Percentiles rank a stretch among this genome's conserved stretches.
These are phyloP conservation scores for Hermaeophaga mercurialis DNA, from an alignment of 2,888 invertebrate species.

Conservation along the genomic window DNA sequence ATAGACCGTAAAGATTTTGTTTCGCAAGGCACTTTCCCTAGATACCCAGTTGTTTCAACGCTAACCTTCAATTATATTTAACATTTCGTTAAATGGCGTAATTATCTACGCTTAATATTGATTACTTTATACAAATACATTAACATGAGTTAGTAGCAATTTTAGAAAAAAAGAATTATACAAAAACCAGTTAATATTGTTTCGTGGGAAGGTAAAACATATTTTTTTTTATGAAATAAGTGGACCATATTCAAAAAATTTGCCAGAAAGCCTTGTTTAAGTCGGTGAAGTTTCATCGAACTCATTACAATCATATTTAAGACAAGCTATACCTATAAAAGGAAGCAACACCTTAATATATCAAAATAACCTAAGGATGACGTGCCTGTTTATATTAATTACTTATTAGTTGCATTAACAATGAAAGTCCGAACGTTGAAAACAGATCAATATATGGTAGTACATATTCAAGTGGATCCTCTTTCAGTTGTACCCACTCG, in stretches of 20 bases:
- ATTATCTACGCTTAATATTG: too few species aligned
- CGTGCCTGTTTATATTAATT: slow-evolving; percentile 6
- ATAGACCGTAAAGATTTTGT: slow-evolving; percentile 20
- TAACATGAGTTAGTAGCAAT: too few species aligned
- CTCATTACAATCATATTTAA: too few species aligned
- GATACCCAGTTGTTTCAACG: slow-evolving; percentile 13
- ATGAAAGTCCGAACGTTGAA: slow-evolving; percentile 3
- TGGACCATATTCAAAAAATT: too few species aligned
- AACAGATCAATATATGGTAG: slow-evolving; percentile 2
- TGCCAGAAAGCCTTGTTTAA: too few species aligned
- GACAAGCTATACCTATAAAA: not conserved
- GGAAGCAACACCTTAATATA: not conserved
- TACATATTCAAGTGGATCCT: slow-evolving; percentile 4
- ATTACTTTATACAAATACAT: too few species aligned
- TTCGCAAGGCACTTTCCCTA: slow-evolving; percentile 28
- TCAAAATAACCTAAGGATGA: slow-evolving; percentile 2
- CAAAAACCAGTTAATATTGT: too few species aligned
- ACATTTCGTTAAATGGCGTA: slow-evolving; percentile 17
- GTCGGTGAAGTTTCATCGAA: too few species aligned
- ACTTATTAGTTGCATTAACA: slow-evolving; percentile 9
- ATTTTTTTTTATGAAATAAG: too few species aligned
- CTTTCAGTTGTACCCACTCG: slow-evolving; percentile 11
- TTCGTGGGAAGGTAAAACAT: too few species aligned
- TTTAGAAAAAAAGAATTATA: too few species aligned
- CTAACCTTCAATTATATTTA: slow-evolving; percentile 18